A percentile compares a stretch with the other conserved stretches of the same genome.
Evolutionary conservation across 2,113 vertebrate species (phyloP).

Genomic region (Chlorodrepanis virens): DNA sequence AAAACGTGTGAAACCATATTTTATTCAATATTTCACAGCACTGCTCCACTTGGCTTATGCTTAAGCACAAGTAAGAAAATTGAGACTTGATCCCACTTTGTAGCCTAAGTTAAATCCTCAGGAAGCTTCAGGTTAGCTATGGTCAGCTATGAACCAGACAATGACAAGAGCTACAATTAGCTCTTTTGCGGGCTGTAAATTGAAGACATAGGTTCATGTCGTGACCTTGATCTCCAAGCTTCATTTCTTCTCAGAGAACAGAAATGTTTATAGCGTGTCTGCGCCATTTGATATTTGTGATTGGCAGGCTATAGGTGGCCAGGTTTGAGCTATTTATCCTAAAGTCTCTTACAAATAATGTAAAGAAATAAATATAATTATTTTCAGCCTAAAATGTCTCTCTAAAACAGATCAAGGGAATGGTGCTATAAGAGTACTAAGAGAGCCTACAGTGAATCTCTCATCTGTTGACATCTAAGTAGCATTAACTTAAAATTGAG

Average conservation of each 20-base stretch:
- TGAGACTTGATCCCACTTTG: background rate
- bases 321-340: background rate
- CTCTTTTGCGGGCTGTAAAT: background rate
- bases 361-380: background rate
- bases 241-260: background rate
- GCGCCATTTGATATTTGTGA: background rate
- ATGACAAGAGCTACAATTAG: background rate
- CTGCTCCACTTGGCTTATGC: accelerated
- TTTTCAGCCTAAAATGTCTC: background rate
- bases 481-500: background rate
- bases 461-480: background rate
- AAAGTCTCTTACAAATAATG: background rate
- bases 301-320: background rate
- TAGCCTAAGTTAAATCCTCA: background rate
- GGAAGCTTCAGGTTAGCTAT: background rate
- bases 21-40: background rate
- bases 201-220: background rate
- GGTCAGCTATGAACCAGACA: background rate
- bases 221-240: background rate
- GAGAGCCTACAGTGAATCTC: background rate
- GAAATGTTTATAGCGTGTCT: background rate
- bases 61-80: background rate
- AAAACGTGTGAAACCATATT: background rate
- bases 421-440: background rate
- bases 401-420: background rate